Conservation (phyloP, 2,888 invertebrate genomes). For the Drosophila vallismaia region DNA sequence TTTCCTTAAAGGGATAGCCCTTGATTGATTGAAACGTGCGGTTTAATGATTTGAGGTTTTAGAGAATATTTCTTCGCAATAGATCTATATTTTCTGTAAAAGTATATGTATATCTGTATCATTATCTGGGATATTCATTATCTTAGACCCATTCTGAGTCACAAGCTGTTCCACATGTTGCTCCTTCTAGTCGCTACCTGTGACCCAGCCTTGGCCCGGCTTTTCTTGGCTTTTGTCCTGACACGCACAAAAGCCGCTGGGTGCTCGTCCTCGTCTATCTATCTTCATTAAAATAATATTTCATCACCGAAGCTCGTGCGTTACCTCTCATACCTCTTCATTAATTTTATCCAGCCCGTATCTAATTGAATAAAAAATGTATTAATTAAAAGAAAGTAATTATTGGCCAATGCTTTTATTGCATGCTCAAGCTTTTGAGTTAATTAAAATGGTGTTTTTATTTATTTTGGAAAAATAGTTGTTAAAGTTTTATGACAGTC, state of each 20-base stretch:
- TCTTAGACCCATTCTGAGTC: neutral
- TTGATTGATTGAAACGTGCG: constrained; percentile 26
- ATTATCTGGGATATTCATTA: neutral
- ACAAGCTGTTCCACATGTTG: neutral
- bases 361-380: constrained; percentile 61
- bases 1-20: neutral
- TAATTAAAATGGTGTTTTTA: constrained; percentile 54
- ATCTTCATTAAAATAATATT: constrained; percentile 78
- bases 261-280: constrained; percentile 41
- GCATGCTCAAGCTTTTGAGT: constrained; percentile 51
- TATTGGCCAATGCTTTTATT: constrained; percentile 41
- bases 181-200: neutral
- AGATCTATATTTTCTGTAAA: too few relatives aligned
- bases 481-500: constrained; percentile 59
- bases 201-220: constrained; percentile 33
- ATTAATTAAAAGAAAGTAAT: constrained; percentile 70
- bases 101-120: too few relatives aligned
- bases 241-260: constrained; percentile 56
- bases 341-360: constrained; percentile 19
- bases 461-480: constrained; percentile 29
- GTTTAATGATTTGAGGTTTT: neutral
- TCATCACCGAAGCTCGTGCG: constrained; percentile 60
- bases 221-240: constrained; percentile 63
- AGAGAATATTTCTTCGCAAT: too few relatives aligned
- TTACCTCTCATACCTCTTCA: constrained; percentile 25